Evolutionary conservation across 2,797 vertebrate genomes (phyloP), one percentile per base, ranked within the genome.

Genomic region (Lepilemur septentrionalis): DNA sequence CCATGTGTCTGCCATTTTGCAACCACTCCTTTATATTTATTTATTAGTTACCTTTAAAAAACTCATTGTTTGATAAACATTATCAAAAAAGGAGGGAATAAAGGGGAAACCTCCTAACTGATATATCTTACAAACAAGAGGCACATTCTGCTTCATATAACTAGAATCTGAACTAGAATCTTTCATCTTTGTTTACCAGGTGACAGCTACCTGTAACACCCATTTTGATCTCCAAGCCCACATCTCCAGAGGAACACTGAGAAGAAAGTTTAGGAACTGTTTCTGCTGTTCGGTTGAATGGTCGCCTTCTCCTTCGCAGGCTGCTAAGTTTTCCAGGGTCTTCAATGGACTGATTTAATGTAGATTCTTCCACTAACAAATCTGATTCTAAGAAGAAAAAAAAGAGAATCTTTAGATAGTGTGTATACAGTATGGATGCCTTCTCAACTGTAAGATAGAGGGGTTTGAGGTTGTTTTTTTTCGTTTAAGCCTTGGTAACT

Each of bases 361-460:
- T 97, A 1, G 98, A 99, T 96, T 99, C 99, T 97, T 99, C 99
- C 98, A 99, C 98, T 93, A 99, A 97, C 94, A 99, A 99, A 88
- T 99, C 99, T 3, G 98, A 98, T 98, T 99, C 99, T 99, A 98
- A 70, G 94, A 90, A 48, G 22, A 10, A 22, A 95, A 91, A 35
- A 35, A 43, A 79, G 91, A 69, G 12, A 70, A 67, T 48, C 48
- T 87, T 96, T 65, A 93, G 15, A 87, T 25, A 73, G 48, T 72
- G 28, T 55, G 75, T 70, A 92, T 10, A 89, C 25, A 72, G 55
- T 70, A 23, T 43, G 75, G 57, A 83, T 95, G 93, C 4, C 22
- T 73, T 78, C 73, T 93, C 48, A 86, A 46, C 41, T 76, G 2
- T 86, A 89, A 89, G 28, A 86, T 32, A 65, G 11, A 82, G 46